Evolutionary conservation across 1,140 invertebrate species (phyloP).

Genomic region (Cotesia vestalis): DNA sequence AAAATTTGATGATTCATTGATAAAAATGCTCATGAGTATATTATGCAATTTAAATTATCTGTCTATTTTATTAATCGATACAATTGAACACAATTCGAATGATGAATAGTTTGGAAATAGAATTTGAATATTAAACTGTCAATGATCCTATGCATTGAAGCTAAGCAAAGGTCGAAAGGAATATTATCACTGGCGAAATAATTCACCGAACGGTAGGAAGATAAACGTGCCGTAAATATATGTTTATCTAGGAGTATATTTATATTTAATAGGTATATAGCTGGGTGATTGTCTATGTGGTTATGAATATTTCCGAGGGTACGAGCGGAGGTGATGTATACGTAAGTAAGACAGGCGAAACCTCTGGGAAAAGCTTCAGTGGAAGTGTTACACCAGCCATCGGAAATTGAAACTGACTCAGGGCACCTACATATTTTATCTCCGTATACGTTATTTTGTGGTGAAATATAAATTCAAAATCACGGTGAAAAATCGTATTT

Average conservation of each 20-base stretch:
- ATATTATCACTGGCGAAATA: conserved; percentile 41
- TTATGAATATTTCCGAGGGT: conserved; percentile 3
- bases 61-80: no score
- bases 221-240: conserved; percentile 38
- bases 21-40: no score
- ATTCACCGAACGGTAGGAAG: conserved; percentile 48
- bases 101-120: no score
- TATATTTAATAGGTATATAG: conserved; percentile 13
- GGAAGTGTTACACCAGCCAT: conserved; percentile 37
- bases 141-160: conserved; percentile 23
- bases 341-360: not conserved
- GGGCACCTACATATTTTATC: conserved; percentile 38
- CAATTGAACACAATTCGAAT: no score
- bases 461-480: conserved; percentile 13
- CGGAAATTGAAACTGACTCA: conserved; percentile 48
- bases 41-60: no score
- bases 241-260: conserved; percentile 11
- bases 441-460: conserved; percentile 3
- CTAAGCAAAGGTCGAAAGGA: conserved; percentile 10
- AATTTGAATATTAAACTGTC: no score
- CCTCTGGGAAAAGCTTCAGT: conserved; percentile 27
- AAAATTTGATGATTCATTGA: no score
- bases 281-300: not conserved
- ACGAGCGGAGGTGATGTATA: not conserved
- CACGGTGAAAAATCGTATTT: conserved; percentile 1